Conservation (phyloP, 2,888 invertebrate species). For the Uloborus plumipes region DNA sequence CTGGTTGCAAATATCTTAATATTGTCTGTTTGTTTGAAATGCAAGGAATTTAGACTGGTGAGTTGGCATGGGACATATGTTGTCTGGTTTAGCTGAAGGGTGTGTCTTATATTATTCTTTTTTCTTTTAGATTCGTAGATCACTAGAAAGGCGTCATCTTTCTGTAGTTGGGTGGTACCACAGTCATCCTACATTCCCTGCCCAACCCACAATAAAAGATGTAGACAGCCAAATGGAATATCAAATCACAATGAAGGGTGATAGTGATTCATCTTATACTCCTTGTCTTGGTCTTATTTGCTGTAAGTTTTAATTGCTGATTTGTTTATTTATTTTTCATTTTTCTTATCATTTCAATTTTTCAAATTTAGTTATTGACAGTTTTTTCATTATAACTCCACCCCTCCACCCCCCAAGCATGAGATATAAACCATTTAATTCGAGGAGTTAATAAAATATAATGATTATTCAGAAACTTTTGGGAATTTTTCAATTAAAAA, state of each 20-base stretch:
- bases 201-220: slow-evolving; percentile 82
- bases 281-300: slow-evolving; percentile 93
- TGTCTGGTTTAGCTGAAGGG: too few species aligned
- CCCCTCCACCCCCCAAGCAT: too few species aligned
- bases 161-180: slow-evolving; percentile 95
- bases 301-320: slow-evolving; percentile 79
- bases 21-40: neutral
- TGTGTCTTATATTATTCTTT: neutral
- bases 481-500: too few species aligned
- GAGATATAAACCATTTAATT: too few species aligned
- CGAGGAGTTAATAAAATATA: too few species aligned
- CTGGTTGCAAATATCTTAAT: neutral
- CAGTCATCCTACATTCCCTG: slow-evolving; percentile 83
- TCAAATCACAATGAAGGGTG: slow-evolving; percentile 93
- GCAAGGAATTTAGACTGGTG: neutral
- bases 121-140: slow-evolving; percentile 78
- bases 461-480: too few species aligned
- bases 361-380: neutral
- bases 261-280: slow-evolving; percentile 89
- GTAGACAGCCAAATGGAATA: slow-evolving; percentile 94
- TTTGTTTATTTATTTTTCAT: neutral
- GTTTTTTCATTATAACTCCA: too few species aligned
- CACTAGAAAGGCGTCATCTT: slow-evolving; percentile 85
- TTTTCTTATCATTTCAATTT: neutral
- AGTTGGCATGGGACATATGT: too few species aligned